A percentile compares a stretch with the other conserved stretches of the same genome.
Evolutionary conservation across 2,113 vertebrate species (phyloP).

Genomic region (Myiozetetes cayanensis): DNA sequence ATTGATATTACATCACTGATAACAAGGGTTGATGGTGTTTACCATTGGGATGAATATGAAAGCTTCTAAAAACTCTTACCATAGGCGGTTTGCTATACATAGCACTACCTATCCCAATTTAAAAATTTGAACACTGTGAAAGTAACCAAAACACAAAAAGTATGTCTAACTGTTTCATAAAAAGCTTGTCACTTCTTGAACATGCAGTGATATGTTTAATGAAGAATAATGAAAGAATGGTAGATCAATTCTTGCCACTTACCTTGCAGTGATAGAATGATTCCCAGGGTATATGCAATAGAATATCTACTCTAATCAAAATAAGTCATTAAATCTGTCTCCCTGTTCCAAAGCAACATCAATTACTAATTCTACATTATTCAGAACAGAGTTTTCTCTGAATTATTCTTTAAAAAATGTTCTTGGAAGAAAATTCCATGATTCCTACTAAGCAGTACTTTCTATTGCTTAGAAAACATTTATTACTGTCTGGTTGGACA

Average conservation of each 20-base stretch:
- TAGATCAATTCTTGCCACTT: not conserved
- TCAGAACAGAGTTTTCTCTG: not conserved
- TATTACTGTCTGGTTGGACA: not conserved
- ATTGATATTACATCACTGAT: not conserved
- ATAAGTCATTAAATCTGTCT: not conserved
- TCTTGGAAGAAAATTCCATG: not conserved
- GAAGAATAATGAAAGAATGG: not conserved
- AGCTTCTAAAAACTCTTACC: not conserved
- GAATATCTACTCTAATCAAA: slow-evolving; percentile 14
- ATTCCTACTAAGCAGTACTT: not conserved
- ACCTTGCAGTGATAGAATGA: not conserved
- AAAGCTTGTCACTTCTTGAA: not conserved
- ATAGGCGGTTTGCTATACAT: not conserved
- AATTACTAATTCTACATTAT: not conserved
- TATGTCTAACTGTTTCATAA: not conserved
- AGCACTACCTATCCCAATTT: not conserved
- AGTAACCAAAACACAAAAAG: not conserved
- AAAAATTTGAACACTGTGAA: not conserved
- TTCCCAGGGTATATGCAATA: not conserved
- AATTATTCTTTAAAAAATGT: not conserved
- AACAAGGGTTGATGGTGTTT: not conserved
- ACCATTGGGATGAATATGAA: not conserved
- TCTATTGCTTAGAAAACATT: not conserved
- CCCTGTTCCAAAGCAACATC: not conserved
- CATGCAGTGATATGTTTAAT: not conserved